Conservation (phyloP, 2,888 invertebrate species). For the Azorinus chamasolen region DNA sequence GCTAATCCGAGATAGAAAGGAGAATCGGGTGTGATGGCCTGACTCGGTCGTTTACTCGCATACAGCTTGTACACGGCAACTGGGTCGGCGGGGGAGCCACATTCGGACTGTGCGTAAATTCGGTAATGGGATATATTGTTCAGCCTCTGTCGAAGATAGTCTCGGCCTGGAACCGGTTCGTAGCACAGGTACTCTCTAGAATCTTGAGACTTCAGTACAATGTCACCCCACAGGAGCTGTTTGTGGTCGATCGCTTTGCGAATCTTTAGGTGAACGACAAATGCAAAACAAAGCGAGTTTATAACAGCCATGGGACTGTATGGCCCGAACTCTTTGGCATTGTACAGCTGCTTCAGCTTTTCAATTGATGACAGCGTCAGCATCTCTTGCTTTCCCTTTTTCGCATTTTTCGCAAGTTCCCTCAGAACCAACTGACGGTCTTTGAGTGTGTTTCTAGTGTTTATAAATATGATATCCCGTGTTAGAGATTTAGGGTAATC, state of each 20-base stretch:
- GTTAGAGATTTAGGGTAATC: conserved; percentile 77
- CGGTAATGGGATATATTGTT: conserved; percentile 40
- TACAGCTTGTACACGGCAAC: conserved; percentile 79
- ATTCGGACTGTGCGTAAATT: conserved; percentile 45
- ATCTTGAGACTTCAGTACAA: conserved; percentile 69
- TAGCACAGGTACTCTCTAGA: conserved; percentile 76
- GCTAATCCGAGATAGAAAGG: conserved; percentile 80
- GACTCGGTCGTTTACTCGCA: conserved; percentile 72
- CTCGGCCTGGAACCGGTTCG: conserved; percentile 57
- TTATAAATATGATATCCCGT: conserved; percentile 73
- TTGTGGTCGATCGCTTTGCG: conserved; percentile 80
- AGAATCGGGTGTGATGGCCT: conserved; percentile 74
- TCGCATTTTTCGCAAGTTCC: conserved; percentile 74
- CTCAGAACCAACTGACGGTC: conserved; percentile 75
- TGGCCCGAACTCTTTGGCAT: conserved; percentile 79
- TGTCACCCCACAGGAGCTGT: conserved; percentile 80
- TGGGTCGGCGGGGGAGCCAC: conserved; percentile 75
- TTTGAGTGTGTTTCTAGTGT: conserved; percentile 77
- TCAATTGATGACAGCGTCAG: conserved; percentile 66
- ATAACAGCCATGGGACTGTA: conserved; percentile 79
- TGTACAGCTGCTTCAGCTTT: conserved; percentile 75
- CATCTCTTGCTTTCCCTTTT: conserved; percentile 42
- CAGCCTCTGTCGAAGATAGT: conserved; percentile 42
- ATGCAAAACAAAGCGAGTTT: conserved; percentile 78
- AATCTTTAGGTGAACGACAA: conserved; percentile 77